Base-by-base conservation (phyloP, 2,888 invertebrate genomes). In the Selenia dentaria region DNA sequence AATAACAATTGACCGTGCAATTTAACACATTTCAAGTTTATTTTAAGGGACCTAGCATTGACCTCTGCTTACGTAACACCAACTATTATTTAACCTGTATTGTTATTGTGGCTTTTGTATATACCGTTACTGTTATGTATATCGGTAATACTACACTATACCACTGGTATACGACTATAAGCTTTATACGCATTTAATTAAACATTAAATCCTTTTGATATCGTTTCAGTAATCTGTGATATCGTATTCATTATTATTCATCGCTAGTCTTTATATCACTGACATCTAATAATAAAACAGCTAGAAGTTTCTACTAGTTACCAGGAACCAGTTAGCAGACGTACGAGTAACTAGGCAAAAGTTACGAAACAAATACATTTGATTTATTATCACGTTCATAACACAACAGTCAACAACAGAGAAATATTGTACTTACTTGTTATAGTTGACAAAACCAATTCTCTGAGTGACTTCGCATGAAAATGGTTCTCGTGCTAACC, bases 231-330 rank as follows among this genome's bases (percentile, higher is more conserved):
- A n/a, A n/a, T n/a, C n/a, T n/a, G n/a, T n/a, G n/a, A n/a, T n/a
- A n/a, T n/a, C n/a, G n/a, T 20, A 8, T 20, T 42, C 34, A 46
- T 54, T 54, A 49, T 6, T 8, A 55, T 51, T 46, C 54, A 51
- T 34, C 31, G 24, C 12, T 33, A 22, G 46, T 37, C 26, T 36
- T 20, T 24, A 9, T 9, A 6, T 8, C 10, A 10, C 12, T 26
- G 9, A 4, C 11, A 10, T 11, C 20, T 29, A 16, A 9, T 14
- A 25, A 29, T 5, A 20, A 25, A 37, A 20, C 26, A 20, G 10
- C 14, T 12, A 20, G 13, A 3, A 27, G 16, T 34, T 14, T 11
- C 10, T 11, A 27, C 3, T 2, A 10, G 11, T 33, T n/a, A 8
- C 18, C 10, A 34, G 11, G 2, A 8, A 5, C 20, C 16, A 20